These are phyloP conservation scores for Sprattus sprattus DNA, from an alignment of 2,113 vertebrate genomes.

Conservation along the genomic window DNA sequence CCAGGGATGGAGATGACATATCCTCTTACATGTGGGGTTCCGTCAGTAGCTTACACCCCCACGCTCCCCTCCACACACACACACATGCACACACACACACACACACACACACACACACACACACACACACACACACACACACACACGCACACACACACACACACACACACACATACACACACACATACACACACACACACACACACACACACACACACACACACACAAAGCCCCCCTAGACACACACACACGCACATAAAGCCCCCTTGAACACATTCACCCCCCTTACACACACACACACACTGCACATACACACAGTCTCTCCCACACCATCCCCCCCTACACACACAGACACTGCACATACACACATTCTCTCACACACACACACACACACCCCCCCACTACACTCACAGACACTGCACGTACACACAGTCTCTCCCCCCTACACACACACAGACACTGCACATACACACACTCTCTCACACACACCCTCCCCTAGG, in stretches of 20 bases:
- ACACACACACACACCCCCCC: neutral
- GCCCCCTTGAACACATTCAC: too few relatives aligned
- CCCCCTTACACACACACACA: neutral
- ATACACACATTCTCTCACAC: neutral
- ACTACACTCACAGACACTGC: neutral
- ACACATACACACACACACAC: too few relatives aligned
- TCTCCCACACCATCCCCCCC: neutral
- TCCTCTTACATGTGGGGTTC: slow-evolving; percentile 40
- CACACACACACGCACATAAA: neutral
- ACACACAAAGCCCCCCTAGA: neutral
- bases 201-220: neutral
- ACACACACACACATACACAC: neutral
- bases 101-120: neutral
- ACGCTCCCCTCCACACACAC: neutral
- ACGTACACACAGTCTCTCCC: neutral
- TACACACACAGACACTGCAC: neutral
- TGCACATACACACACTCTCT: neutral
- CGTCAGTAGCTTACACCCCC: slow-evolving; percentile 23
- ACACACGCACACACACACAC: neutral
- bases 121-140: neutral
- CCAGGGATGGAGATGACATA: slow-evolving; percentile 21
- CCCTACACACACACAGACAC: neutral
- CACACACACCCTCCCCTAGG: slow-evolving; percentile 1
- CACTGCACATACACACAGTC: neutral
- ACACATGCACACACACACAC: neutral